These are phyloP conservation scores for Agapostemon virescens DNA, from an alignment of 2,888 invertebrate species.

Conservation along the genomic window DNA sequence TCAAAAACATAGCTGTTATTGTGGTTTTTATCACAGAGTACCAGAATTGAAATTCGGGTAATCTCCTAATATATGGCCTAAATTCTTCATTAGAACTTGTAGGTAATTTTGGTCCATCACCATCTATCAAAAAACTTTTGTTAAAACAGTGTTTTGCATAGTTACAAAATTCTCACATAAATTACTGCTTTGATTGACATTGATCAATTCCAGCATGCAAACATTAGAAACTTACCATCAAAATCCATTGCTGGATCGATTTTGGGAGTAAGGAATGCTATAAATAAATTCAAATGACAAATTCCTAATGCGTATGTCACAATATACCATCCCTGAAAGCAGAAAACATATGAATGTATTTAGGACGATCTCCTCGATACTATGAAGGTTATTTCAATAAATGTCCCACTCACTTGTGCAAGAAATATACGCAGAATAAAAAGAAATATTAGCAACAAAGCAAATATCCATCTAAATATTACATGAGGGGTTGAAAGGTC, in stretches of 20 bases:
- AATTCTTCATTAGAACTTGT: constrained; percentile 98
- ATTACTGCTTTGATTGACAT: background rate
- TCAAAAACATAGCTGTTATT: constrained; percentile 92
- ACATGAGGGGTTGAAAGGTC: constrained; percentile 93
- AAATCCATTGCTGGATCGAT: constrained; percentile 98
- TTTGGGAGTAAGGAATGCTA: constrained; percentile 99
- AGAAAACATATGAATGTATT: background rate
- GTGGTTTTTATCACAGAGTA: constrained; percentile 97
- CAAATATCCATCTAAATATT: constrained; percentile 90
- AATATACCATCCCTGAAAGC: constrained; percentile 99
- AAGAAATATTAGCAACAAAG: constrained; percentile 85
- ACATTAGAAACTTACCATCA: constrained; percentile 85
- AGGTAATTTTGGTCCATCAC: constrained; percentile 95
- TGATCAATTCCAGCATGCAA: background rate
- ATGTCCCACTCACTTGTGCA: constrained; percentile 85
- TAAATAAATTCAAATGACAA: constrained; percentile 99
- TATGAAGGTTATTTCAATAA: constrained; percentile 40
- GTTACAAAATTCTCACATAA: background rate
- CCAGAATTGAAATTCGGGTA: constrained; percentile 99
- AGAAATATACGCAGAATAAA: constrained; percentile 91
- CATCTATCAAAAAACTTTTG: constrained; percentile 81
- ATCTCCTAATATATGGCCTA: constrained; percentile 96
- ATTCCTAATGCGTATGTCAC: constrained; percentile 99
- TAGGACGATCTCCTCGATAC: background rate
- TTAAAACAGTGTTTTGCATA: constrained; percentile 1